Evolutionary conservation across 2,113 vertebrate species (phyloP).

Genomic region (Ardeotis arabs): DNA sequence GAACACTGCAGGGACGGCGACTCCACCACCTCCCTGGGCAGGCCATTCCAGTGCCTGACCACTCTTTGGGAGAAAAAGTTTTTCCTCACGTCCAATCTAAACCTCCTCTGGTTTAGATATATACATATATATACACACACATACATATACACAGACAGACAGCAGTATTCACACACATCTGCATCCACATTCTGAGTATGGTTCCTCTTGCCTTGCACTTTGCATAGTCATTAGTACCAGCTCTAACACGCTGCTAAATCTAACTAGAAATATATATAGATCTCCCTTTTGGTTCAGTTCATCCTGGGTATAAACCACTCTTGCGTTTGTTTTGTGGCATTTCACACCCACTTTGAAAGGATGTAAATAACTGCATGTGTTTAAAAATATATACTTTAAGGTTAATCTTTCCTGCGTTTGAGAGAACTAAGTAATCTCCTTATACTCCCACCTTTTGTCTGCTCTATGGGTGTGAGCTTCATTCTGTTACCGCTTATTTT

Average conservation of each 20-base stretch:
- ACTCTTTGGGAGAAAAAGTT: no score
- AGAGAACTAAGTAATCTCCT: background rate
- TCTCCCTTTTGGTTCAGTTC: background rate
- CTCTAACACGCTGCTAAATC: background rate
- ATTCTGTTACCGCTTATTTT: background rate
- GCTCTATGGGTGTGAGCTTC: background rate
- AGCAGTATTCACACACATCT: background rate
- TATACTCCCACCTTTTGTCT: background rate
- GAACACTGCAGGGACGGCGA: no score
- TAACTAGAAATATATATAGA: background rate
- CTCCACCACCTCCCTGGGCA: no score
- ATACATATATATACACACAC: accelerated
- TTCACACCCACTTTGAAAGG: background rate
- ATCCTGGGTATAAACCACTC: background rate
- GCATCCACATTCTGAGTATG: background rate
- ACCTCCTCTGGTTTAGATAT: no score
- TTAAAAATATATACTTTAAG: background rate
- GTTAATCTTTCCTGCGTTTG: background rate
- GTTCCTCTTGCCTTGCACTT: background rate
- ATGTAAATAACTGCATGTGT: background rate
- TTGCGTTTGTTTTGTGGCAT: background rate
- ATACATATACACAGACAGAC: background rate
- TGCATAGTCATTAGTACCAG: background rate
- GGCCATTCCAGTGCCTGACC: no score
- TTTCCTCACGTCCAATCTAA: no score